Percentiles rank a stretch among this genome's conserved stretches.
Evolutionary conservation across 2,797 vertebrate genomes (phyloP).

Genomic region (Macroramphosus scolopax): DNA sequence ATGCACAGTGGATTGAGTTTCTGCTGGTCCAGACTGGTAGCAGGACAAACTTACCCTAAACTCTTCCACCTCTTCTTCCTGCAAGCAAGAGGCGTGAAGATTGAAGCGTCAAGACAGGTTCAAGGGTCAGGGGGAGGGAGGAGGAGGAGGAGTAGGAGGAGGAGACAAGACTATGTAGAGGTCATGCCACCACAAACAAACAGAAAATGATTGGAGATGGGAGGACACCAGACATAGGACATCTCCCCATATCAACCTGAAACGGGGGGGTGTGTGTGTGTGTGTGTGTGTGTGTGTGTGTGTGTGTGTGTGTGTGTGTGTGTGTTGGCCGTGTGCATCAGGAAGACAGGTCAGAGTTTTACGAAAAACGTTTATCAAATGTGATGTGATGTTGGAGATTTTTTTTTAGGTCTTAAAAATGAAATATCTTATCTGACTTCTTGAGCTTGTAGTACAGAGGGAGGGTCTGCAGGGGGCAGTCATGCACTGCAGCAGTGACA

Average conservation of each 20-base stretch:
- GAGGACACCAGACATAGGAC: constrained; percentile 81
- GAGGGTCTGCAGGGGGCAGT: constrained; percentile 66
- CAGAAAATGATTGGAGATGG: constrained; percentile 61
- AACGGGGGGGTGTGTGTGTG: no score
- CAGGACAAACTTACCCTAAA: constrained; percentile 93
- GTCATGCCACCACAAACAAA: constrained; percentile 82
- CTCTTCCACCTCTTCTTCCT: constrained; percentile 99
- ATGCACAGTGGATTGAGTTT: constrained; percentile 71
- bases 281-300: no score
- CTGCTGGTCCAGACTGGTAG: constrained; percentile 63
- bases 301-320: no score
- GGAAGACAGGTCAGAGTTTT: neutral
- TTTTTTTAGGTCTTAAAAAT: no score
- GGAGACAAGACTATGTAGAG: constrained; percentile 91
- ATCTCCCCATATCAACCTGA: constrained; percentile 55
- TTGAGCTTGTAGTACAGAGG: constrained; percentile 36
- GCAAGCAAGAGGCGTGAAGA: constrained; percentile 93
- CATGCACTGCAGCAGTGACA: constrained; percentile 60
- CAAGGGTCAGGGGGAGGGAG: constrained; percentile 71
- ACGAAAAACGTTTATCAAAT: no score
- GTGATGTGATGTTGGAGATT: no score
- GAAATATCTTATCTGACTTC: neutral
- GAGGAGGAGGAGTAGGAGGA: constrained; percentile 54
- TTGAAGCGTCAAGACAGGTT: constrained; percentile 82
- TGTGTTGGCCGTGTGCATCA: constrained; percentile 8